Evolutionary conservation across 1,140 invertebrate species (phyloP).

Genomic region (Drosophila ananassae): DNA sequence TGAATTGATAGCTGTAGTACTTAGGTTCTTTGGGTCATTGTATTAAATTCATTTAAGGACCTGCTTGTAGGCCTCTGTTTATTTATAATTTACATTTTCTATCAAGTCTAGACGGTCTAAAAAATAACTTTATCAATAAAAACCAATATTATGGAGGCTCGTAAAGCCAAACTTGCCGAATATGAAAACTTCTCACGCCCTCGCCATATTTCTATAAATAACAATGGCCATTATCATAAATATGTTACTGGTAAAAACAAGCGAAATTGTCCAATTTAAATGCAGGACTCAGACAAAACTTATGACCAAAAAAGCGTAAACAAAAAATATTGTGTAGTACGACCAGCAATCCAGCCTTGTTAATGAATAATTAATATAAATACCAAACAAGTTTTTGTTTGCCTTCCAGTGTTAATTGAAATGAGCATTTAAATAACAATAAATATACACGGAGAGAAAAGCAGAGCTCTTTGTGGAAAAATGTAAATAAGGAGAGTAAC

Average conservation of each 20-base stretch:
- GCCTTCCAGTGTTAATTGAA: constrained; percentile 68
- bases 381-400: constrained; percentile 43
- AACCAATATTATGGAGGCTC: constrained; percentile 29
- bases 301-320: constrained; percentile 19
- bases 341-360: constrained; percentile 21
- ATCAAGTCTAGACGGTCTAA: constrained; percentile 53
- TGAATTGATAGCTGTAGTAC: constrained; percentile 7
- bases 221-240: constrained; percentile 60
- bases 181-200: constrained; percentile 36
- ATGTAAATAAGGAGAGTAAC: constrained; percentile 3
- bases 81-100: constrained; percentile 19
- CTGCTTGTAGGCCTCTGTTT: no score
- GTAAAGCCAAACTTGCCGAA: constrained; percentile 40
- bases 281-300: constrained; percentile 8
- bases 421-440: constrained; percentile 71
- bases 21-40: neutral
- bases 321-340: constrained; percentile 17
- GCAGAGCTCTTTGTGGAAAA: neutral
- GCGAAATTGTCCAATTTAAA: constrained; percentile 47
- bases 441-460: constrained; percentile 54
- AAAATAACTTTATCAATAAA: constrained; percentile 30
- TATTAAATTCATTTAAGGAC: neutral
- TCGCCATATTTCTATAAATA: constrained; percentile 17
- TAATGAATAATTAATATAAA: constrained; percentile 72
- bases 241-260: constrained; percentile 27